These are phyloP conservation scores for Prosapia bicincta DNA, from an alignment of 2,888 invertebrate genomes.

Conservation along the genomic window DNA sequence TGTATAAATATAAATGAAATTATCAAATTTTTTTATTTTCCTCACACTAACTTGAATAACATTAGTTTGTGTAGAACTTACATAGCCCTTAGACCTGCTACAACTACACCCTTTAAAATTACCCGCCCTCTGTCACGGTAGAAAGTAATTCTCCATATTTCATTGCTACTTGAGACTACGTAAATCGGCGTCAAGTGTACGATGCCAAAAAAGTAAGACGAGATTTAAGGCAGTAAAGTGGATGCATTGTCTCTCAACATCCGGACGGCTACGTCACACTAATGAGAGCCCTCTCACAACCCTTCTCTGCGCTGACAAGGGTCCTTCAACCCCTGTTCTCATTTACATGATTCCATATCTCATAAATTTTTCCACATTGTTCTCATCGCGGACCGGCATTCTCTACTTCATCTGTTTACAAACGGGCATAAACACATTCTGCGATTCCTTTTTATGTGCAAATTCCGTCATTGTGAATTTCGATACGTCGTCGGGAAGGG, in stretches of 20 bases:
- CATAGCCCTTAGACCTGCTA: too few relatives aligned
- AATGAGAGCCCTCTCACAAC: constrained; percentile 2
- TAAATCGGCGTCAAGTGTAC: neutral
- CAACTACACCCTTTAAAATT: too few relatives aligned
- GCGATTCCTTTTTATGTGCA: neutral
- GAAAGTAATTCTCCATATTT: too few relatives aligned
- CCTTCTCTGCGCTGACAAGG: neutral
- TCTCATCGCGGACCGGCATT: neutral
- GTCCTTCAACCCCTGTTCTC: neutral
- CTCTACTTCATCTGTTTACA: neutral
- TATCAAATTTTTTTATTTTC: too few relatives aligned
- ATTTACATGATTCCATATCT: constrained; percentile 2
- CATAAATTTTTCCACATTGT: constrained; percentile 2
- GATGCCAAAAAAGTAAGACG: neutral
- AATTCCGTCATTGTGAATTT: neutral
- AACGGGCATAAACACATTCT: neutral
- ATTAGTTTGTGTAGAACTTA: too few relatives aligned
- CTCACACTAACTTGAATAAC: too few relatives aligned
- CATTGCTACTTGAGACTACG: too few relatives aligned
- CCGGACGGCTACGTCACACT: neutral
- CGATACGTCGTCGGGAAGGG: neutral
- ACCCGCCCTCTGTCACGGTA: too few relatives aligned
- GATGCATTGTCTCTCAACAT: neutral
- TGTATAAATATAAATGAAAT: too few relatives aligned
- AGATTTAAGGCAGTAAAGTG: neutral